These are phyloP conservation scores for Otocyon megalotis DNA, from an alignment of 2,113 vertebrate genomes.

Conservation along the genomic window DNA sequence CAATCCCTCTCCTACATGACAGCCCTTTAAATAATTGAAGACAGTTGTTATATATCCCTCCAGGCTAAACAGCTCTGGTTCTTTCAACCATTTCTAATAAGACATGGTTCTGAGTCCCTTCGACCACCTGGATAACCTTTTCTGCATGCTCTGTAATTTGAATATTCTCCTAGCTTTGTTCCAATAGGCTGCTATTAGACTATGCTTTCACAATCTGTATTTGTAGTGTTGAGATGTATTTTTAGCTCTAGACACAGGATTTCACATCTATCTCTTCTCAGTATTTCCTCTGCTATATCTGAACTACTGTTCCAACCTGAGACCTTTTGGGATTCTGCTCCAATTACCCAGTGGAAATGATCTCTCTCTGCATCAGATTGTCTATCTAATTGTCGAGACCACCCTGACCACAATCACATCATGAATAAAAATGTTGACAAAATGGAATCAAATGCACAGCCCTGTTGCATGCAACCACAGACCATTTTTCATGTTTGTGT, in stretches of 20 bases:
- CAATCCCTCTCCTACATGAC: conserved; percentile 59
- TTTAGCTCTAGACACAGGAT: neutral
- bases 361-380: neutral
- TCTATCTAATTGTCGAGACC: neutral
- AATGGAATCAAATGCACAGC: neutral
- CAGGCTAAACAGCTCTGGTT: conserved; percentile 38
- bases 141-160: neutral
- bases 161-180: neutral
- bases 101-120: conserved; percentile 39
- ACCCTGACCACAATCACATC: neutral
- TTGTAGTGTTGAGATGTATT: neutral
- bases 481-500: neutral
- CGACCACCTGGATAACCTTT: neutral
- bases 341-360: neutral
- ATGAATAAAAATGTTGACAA: neutral
- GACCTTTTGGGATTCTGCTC: neutral
- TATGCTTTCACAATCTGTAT: neutral
- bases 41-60: conserved; percentile 34
- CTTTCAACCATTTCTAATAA: conserved; percentile 44
- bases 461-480: neutral
- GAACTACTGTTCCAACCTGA: neutral
- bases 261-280: neutral
- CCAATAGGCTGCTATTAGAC: neutral
- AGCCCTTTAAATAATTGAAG: conserved; percentile 71
- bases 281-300: neutral